Percentiles rank a stretch among this genome's conserved stretches.
These are phyloP conservation scores for Cryptoblepharus egeriae DNA, from an alignment of 2,797 vertebrate genomes.

Conservation along the genomic window DNA sequence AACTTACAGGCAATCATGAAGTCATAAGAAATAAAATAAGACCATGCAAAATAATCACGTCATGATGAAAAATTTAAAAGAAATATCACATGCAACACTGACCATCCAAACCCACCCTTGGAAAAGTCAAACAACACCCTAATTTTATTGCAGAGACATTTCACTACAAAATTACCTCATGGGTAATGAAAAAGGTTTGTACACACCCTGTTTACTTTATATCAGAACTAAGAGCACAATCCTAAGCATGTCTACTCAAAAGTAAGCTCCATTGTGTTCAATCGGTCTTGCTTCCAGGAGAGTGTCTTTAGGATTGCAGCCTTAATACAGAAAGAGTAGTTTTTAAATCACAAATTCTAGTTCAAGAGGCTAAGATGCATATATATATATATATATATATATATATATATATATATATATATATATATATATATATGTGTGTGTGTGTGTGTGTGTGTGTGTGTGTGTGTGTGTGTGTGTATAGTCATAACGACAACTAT, in stretches of 20 bases:
- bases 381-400: too few species aligned
- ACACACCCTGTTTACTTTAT: not conserved
- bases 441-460: too few species aligned
- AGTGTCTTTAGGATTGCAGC: too few species aligned
- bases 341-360: not conserved
- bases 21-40: not conserved
- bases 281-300: too few species aligned
- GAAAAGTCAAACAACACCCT: not conserved
- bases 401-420: too few species aligned
- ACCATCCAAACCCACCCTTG: not conserved
- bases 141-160: not conserved
- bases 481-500: too few species aligned
- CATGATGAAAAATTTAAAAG: not conserved
- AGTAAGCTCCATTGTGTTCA: too few species aligned
- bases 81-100: not conserved
- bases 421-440: too few species aligned
- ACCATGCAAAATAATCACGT: not conserved
- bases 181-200: not conserved
- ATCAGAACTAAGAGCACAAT: too few species aligned
- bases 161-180: not conserved
- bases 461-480: too few species aligned
- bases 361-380: not conserved
- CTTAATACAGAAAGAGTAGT: not conserved
- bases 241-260: too few species aligned
- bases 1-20: not conserved